Evolutionary conservation across 2,888 invertebrate species (phyloP), one percentile per base, ranked within the genome.

Genomic region (Pseudococcus jackbeardsleyi): DNA sequence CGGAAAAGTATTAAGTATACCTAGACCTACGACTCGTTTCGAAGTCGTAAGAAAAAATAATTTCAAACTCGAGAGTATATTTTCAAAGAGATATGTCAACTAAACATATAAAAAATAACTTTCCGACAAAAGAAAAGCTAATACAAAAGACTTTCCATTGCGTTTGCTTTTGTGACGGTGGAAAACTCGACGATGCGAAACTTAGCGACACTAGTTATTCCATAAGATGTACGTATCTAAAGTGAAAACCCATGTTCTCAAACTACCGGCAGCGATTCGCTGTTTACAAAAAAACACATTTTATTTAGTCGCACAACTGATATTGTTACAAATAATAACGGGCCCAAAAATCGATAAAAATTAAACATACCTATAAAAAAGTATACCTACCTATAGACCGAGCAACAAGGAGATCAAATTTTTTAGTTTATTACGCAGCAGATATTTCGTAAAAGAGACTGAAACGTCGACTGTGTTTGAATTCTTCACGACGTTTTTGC

Each of bases 111-210:
- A 72, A 33, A 72, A 72, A 72, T 2, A 26, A 3, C 4, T 72
- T 33, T 22, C 22, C 8, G 11, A 33, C 26, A 72, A 33, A 72
- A 33, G 15, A 72, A 33, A 72, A 22, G 33, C 15, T 33, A 72
- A 33, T 15, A 72, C 68, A 72, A 72, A 72, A 72, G 68, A 72
- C 26, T 72, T 72, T 26, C n/a, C 68, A 72, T 22, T 72, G 15
- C 33, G 33, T 72, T 72, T 72, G 12, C 33, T 33, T 72, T 72
- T 59, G n/a, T 59, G n/a, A 9, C 19, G 12, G 17, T 33, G 19
- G 59, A 59, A 59, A 59, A 59, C 19, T 59, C 59, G 54, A 54
- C 54, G 54, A 54, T 54, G 54, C 59, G 59, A 59, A 54, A 59
- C 59, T 59, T 59, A 19, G n/a, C n/a, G 19, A n/a, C 68, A 11